Evolutionary conservation across 2,797 vertebrate species (phyloP), one percentile per base, ranked within the genome.

Genomic region (Hipposideros larvatus): DNA sequence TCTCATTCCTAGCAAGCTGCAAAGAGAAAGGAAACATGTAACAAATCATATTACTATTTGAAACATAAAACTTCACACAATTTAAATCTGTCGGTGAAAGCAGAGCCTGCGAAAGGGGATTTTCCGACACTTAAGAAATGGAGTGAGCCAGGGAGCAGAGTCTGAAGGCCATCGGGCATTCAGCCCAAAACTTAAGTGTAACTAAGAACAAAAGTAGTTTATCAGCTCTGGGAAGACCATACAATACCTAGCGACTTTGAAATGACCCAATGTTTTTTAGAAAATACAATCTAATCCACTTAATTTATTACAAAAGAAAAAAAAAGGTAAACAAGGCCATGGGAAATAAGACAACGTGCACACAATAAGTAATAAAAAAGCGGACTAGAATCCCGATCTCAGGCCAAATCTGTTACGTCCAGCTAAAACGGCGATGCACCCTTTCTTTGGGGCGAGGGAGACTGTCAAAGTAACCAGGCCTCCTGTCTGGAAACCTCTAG

Each of bases 1-100:
- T 98, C 99, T 99, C 99, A 99, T 99, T 63, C 99, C 99, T 96
- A 99, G 85, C 95, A 99, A 99, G 97, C 99, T 99, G 98, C 14
- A 96, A 97, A 97, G 87, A 85, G 95, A 98, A 97, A 84, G 26
- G 43, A 90, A 92, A 89, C 24, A 82, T 2, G 26, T 92, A 1
- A 96, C 22, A 96, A 83, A 84, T 51, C 26, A 55, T 2, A 37
- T 5, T 51, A 41, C 15, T 37, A 59, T 11, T 2, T 55, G 70
- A 94, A 92, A 82, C 57, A 85, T 22, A 78, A 89, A 94, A 74
- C 43, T 51, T 79, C 34, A 74, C 37, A 7, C 11, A n/a, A 34
- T 11, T 85, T 51, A 61, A 92, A 91, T 55, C 34, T 9, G 53
- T 31, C 34, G 22, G 51, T 0, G 9, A 24, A 2, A 71, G 92